Conservation (phyloP, 2,888 invertebrate genomes). For the Rhagonycha fulva region DNA sequence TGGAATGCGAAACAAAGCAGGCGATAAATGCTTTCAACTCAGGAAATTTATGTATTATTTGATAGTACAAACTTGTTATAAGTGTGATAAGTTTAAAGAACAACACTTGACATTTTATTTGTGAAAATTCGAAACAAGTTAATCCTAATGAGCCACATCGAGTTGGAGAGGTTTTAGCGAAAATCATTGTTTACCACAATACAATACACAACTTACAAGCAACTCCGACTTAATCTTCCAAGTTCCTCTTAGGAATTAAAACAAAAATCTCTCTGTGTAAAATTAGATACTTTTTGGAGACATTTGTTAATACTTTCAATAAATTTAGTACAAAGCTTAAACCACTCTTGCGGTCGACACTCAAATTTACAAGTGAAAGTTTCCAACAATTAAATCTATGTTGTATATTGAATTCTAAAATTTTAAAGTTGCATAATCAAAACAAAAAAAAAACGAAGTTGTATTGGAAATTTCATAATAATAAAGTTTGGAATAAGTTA, state of each 20-base stretch:
- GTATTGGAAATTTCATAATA: too few relatives aligned
- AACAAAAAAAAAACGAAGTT: too few relatives aligned
- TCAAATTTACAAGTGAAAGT: background rate
- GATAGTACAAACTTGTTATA: background rate
- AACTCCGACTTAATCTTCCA: background rate
- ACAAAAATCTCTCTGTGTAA: background rate
- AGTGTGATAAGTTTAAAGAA: background rate
- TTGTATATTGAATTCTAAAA: too few relatives aligned
- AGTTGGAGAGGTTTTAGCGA: background rate
- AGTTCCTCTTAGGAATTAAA: background rate
- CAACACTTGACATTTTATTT: background rate
- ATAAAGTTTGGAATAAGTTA: too few relatives aligned
- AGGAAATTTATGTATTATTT: background rate
- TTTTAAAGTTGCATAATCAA: background rate
- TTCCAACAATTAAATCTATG: background rate
- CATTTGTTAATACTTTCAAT: background rate
- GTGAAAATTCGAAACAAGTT: background rate
- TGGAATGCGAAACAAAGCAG: background rate
- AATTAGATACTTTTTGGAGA: background rate
- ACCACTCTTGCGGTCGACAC: background rate
- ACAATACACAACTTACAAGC: background rate
- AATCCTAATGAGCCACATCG: background rate
- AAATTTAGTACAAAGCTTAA: too few relatives aligned
- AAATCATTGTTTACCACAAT: background rate
- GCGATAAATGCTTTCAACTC: background rate